These are phyloP conservation scores for Trichopoda pennipes DNA, from an alignment of 2,888 invertebrate genomes.

Conservation along the genomic window DNA sequence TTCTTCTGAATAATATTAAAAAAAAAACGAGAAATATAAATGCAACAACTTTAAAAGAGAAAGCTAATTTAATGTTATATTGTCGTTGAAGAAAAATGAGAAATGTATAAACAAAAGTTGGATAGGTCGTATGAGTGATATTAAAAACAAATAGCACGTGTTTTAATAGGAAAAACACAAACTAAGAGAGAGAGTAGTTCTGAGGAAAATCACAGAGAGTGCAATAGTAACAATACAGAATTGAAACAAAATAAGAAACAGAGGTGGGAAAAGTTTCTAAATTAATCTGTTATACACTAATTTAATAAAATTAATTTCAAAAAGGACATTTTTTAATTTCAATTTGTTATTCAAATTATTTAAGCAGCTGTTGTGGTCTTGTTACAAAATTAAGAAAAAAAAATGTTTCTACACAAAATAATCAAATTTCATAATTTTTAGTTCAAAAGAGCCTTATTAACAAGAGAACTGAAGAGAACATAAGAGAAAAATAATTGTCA, in stretches of 20 bases:
- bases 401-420: too few species aligned
- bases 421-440: too few species aligned
- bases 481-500: conserved; percentile 26
- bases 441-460: background rate
- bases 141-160: conserved; percentile 57
- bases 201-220: conserved; percentile 1
- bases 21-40: background rate
- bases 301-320: too few species aligned
- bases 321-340: too few species aligned
- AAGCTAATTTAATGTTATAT: conserved; percentile 32
- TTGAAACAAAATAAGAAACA: conserved; percentile 8
- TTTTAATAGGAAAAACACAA: conserved; percentile 4
- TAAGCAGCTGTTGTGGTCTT: too few species aligned
- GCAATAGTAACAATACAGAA: conserved; percentile 3
- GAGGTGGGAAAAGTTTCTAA: background rate
- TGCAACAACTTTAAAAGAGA: background rate
- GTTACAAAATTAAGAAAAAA: too few species aligned
- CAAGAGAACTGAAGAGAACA: background rate
- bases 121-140: conserved; percentile 15
- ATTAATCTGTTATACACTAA: background rate
- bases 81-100: background rate
- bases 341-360: too few species aligned
- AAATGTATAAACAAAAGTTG: background rate
- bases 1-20: background rate
- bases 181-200: conserved; percentile 13